phyloP scores from a whole-genome alignment of 1,140 invertebrate species.

The Bombus fervidus region DNA sequence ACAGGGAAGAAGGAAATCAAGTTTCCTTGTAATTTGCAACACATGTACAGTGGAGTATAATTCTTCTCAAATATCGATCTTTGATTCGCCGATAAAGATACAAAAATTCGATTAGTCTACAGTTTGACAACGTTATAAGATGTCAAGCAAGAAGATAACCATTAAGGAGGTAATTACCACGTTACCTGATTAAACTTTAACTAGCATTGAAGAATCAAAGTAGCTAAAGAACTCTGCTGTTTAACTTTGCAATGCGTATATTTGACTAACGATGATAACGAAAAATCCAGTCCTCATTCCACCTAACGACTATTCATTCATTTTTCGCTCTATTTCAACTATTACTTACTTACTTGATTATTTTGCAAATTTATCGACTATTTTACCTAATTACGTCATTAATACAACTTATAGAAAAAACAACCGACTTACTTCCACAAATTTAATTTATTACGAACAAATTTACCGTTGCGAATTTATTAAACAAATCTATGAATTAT shows the following conservation, averaged over 20 bases:
- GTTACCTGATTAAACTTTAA: neutral
- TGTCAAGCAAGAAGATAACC: neutral
- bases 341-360: neutral
- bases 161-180: constrained; percentile 4
- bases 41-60: too few species aligned
- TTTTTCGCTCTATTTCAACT: neutral
- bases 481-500: too few species aligned
- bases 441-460: too few species aligned
- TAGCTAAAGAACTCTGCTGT: neutral
- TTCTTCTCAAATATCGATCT: neutral
- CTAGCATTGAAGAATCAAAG: neutral
- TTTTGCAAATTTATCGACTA: too few species aligned
- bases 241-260: neutral
- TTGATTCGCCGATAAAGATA: neutral
- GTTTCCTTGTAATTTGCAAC: neutral
- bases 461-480: too few species aligned
- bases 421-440: too few species aligned
- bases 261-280: neutral
- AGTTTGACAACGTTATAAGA: neutral
- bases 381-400: too few species aligned
- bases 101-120: neutral
- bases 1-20: neutral
- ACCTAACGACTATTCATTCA: neutral
- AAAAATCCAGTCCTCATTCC: neutral
- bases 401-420: too few species aligned